Base-by-base conservation (phyloP, 30 jellyfish, hydroid and myxozoan species). In the Aurelia aurita region DNA sequence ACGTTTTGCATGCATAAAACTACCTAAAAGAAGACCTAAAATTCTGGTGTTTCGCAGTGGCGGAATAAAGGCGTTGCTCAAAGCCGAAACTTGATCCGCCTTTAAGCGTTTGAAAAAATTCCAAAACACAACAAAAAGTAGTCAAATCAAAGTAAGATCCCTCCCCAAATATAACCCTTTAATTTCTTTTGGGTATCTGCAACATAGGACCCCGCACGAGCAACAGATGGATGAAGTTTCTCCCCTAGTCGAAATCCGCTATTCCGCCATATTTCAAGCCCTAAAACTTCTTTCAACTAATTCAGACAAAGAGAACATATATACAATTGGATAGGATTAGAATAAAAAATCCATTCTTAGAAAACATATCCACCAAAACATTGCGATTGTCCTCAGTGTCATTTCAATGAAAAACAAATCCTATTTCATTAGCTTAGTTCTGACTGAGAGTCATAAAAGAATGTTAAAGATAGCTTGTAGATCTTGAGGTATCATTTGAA, bases 41-140 rank as follows among this genome's bases (percentile, higher is more conserved):
- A 18, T n/a, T 34, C 34, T 21, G 18, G 9, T 67, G 3, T 15
- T 72, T 22, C 72, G 26, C 15, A 25, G 85, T 51, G 0, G 34
- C 34, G 23, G 71, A 18, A 12, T 9, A 10, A 32, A 77, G 88
- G 88, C 88, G 88, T 77, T 77, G 88, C 62, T 77, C 78, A 12
- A 35, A 25, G 79, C 35, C 31, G 34, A 67, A 28, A 21, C 8
- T 29, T 67, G 22, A 18, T 7, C 32, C 25, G 27, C 10, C 45
- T 18, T 61, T 0, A 19, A 0, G 15, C 51, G 7, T 6, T 39
- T 39, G 15, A 39, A 39, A 39, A 6, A 39, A 0, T 2, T 8
- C 51, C 5, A 39, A 39, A 39, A 39, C 51, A 39, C 0, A 39
- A 8, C 51, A 39, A 39, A 39, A 39, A 39, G 51, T 39, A 39